phyloP scores from a whole-genome alignment of 2,797 vertebrate genomes.

The Hafferia zeledoni region DNA sequence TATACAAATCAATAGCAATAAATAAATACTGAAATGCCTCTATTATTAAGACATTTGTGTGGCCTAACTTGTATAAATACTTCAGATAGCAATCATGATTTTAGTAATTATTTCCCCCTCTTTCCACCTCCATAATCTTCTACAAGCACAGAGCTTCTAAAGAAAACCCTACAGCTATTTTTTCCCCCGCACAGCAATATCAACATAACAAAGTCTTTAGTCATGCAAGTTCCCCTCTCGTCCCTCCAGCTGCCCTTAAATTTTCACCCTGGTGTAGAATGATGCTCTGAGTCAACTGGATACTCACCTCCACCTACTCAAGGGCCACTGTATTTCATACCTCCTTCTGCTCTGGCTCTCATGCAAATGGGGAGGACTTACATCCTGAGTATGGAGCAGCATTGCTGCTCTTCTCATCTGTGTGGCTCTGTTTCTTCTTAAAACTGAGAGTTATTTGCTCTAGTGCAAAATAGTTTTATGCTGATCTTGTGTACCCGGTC shows the following conservation, averaged over 20 bases:
- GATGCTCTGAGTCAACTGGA: conserved; percentile 59
- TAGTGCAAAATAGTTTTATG: not conserved
- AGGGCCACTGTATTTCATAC: not conserved
- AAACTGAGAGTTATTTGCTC: not conserved
- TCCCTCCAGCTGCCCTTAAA: conserved; percentile 24
- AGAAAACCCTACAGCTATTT: conserved; percentile 55
- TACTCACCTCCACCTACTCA: not conserved
- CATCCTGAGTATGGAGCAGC: not conserved
- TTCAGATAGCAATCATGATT: conserved; percentile 1
- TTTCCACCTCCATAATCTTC: conserved; percentile 9
- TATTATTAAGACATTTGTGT: conserved; percentile 16
- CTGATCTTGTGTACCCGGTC: not conserved
- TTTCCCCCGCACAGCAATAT: not conserved
- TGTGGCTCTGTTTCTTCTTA: not conserved
- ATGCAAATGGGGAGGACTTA: not conserved
- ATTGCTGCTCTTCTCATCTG: not conserved
- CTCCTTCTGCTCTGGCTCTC: not conserved
- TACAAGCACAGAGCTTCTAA: conserved; percentile 40
- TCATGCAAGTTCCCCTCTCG: not conserved
- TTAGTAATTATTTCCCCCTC: conserved; percentile 19
- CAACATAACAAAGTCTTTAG: conserved; percentile 24
- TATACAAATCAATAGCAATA: not conserved
- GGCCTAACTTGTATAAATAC: conserved; percentile 16
- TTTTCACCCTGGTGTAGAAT: conserved; percentile 22
- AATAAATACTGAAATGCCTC: not conserved